A percentile compares a stretch with the other conserved stretches of the same genome.
These are phyloP conservation scores for Zaprionus inermis DNA, from an alignment of 1,140 invertebrate species.

Conservation along the genomic window DNA sequence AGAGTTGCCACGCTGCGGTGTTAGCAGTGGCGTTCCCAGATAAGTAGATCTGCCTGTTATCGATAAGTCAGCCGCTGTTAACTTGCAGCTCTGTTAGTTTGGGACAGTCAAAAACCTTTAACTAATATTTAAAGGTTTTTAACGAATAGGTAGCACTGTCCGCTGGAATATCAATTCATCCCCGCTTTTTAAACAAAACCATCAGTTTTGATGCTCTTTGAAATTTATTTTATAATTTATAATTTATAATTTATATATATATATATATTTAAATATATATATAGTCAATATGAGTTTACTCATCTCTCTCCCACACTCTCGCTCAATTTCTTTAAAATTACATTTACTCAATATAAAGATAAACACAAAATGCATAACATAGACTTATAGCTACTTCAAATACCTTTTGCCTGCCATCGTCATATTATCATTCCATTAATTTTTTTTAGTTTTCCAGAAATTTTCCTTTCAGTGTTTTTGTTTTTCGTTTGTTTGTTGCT, in stretches of 20 bases:
- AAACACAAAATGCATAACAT: conserved; percentile 53
- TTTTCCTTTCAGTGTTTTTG: conserved; percentile 7
- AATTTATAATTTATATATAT: conserved; percentile 24
- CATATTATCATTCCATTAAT: conserved; percentile 7
- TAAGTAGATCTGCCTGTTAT: neutral
- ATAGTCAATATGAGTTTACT: conserved; percentile 37
- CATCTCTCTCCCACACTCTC: conserved; percentile 21
- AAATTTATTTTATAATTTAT: conserved; percentile 40
- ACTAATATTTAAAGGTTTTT: too few relatives aligned
- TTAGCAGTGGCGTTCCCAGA: neutral
- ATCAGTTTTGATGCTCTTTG: conserved; percentile 24
- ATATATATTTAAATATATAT: conserved; percentile 22
- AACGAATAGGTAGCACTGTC: neutral
- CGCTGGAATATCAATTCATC: neutral
- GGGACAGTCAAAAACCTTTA: too few relatives aligned
- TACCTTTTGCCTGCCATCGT: conserved; percentile 30
- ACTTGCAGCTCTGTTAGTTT: neutral
- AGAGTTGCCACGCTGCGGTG: neutral
- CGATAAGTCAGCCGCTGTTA: neutral
- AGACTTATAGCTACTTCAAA: conserved; percentile 52
- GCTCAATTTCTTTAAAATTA: conserved; percentile 30
- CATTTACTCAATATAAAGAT: conserved; percentile 44
- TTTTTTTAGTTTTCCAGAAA: conserved; percentile 9
- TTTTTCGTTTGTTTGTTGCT: conserved; percentile 19
- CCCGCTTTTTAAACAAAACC: neutral